A percentile compares a stretch with the other conserved stretches of the same genome.
Evolutionary conservation across 2,888 invertebrate species (phyloP).

Genomic region (Diadromus collaris): DNA sequence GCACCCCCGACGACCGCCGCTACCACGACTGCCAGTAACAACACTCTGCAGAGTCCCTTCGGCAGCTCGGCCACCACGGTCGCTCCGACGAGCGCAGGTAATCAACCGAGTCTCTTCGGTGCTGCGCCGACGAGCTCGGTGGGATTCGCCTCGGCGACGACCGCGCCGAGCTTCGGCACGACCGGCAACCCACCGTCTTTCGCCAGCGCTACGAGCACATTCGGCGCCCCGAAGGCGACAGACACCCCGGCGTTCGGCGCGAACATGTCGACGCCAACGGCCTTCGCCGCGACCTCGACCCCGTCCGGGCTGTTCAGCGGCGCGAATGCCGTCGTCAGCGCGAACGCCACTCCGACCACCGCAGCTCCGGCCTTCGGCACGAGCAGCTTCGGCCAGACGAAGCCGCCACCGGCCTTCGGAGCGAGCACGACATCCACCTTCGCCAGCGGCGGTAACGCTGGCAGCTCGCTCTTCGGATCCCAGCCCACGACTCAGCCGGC

Average conservation of each 20-base stretch:
- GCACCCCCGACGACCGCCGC: constrained; percentile 41
- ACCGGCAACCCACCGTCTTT: constrained; percentile 60
- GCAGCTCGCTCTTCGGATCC: constrained; percentile 41
- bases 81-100: background rate
- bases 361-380: constrained; percentile 58
- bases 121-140: constrained; percentile 52
- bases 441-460: constrained; percentile 41
- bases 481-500: constrained; percentile 26
- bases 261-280: background rate
- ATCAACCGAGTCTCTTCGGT: constrained; percentile 56
- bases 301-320: constrained; percentile 49
- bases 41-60: constrained; percentile 47
- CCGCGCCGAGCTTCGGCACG: constrained; percentile 59
- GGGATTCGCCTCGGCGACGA: constrained; percentile 45
- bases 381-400: constrained; percentile 61
- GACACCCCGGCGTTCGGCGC: constrained; percentile 42
- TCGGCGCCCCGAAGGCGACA: constrained; percentile 64
- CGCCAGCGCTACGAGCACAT: constrained; percentile 55
- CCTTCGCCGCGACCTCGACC: constrained; percentile 41
- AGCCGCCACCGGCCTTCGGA: constrained; percentile 55
- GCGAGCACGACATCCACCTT: constrained; percentile 45
- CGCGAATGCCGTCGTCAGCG: constrained; percentile 15
- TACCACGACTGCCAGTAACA: constrained; percentile 27
- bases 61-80: constrained; percentile 49
- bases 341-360: constrained; percentile 36